Evolutionary conservation across 1,140 invertebrate genomes (phyloP), one percentile per base, ranked within the genome.

Genomic region (Trichonephila clavipes): DNA sequence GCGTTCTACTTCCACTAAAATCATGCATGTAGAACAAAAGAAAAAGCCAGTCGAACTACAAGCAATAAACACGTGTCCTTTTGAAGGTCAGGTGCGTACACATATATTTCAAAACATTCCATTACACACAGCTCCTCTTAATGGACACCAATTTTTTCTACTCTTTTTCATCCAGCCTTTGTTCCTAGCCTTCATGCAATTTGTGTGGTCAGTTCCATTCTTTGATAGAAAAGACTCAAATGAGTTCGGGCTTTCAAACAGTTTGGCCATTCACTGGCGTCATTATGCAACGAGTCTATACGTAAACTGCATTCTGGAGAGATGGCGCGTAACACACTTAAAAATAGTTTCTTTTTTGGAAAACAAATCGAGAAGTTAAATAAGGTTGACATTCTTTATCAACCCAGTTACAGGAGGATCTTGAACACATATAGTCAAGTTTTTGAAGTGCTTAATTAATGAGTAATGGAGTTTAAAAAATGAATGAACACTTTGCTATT

Each of bases 21-120:
- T 40, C 72, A 40, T 18, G 28, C 16, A 40, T 8, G 14, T 12
- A 77, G 72, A 77, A 34, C 28, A 77, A 69, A 66, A 40, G 72
- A 77, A 69, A 64, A 69, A 12, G n/a, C 66, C 7, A 51, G n/a
- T 69, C 66, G 10, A 69, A 77, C 12, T 34, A 34, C 66, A 24
- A 69, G 7, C 14, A 40, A 77, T 6, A 77, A 64, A 77, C 72
- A 77, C 72, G 72, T 77, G 72, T 77, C 72, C 28, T 77, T 77
- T 64, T 18, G 14, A 77, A 77, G 72, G 72, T 77, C 72, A 77
- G 72, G 16, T 14, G 16, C 66, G 18, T 40, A 40, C 28, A 40
- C 18, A 77, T 40, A 40, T 19, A 64, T 64, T 40, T 28, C 72
- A 5, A 34, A 18, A 16, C 28, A 77, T 6, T 77, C 28, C 24